A percentile compares a stretch with the other conserved stretches of the same genome.
Conservation (phyloP, 2,113 vertebrate genomes). For the Atrichornis clamosus region DNA sequence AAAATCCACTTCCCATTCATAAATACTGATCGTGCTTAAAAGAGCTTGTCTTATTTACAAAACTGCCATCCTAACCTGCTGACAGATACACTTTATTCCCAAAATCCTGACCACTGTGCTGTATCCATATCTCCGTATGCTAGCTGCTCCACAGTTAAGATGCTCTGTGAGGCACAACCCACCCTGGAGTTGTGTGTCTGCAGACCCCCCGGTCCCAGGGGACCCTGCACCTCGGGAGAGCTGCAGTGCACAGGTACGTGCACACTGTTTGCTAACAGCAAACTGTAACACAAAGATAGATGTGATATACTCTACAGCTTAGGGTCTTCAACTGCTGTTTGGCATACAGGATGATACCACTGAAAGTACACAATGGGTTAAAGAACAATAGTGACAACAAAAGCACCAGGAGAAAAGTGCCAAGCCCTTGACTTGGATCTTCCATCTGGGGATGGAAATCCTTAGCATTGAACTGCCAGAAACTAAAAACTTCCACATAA, state of each 20-base stretch:
- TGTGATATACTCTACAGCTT: background rate
- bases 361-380: background rate
- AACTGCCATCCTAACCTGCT: background rate
- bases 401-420: background rate
- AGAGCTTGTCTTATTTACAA: background rate
- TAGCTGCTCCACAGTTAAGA: background rate
- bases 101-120: background rate
- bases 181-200: background rate
- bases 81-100: background rate
- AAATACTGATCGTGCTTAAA: background rate
- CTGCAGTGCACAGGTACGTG: background rate
- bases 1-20: background rate
- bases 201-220: background rate
- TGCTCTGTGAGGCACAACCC: background rate
- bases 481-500: background rate
- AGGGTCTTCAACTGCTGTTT: background rate
- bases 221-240: background rate
- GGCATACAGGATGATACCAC: background rate
- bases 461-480: background rate
- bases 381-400: background rate
- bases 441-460: background rate
- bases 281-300: background rate
- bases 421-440: background rate
- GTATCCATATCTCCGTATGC: background rate
- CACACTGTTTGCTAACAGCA: background rate